Percentiles rank a stretch among this genome's conserved stretches.
These are phyloP conservation scores for Caretta caretta DNA, from an alignment of 2,113 vertebrate species.

Conservation along the genomic window DNA sequence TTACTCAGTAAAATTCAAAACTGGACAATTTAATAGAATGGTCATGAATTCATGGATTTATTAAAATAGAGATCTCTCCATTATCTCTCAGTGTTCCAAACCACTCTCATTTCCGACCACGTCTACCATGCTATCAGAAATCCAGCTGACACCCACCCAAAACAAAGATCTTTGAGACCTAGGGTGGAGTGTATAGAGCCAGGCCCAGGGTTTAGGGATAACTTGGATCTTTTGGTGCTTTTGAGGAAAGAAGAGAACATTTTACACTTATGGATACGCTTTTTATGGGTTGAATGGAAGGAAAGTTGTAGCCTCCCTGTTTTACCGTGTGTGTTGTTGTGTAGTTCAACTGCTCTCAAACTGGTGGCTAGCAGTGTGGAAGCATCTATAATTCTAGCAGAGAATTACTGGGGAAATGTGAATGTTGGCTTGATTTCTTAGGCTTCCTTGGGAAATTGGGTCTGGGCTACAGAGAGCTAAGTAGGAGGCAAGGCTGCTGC, in stretches of 20 bases:
- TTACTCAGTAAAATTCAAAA: background rate
- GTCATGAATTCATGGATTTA: background rate
- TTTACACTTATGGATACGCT: background rate
- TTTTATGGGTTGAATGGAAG: background rate
- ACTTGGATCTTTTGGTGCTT: accelerated
- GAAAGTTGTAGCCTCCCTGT: accelerated
- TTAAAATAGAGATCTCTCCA: background rate
- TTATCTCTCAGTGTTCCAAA: background rate
- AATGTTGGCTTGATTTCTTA: conserved; percentile 13
- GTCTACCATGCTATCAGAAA: accelerated
- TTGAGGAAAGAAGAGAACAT: background rate
- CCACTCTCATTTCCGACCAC: accelerated
- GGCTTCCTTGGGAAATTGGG: conserved; percentile 17
- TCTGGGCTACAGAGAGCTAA: conserved; percentile 36
- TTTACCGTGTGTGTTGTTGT: background rate
- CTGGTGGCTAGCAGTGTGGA: background rate
- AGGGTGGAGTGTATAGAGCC: accelerated
- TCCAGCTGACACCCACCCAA: accelerated
- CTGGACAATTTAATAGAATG: background rate
- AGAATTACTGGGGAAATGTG: background rate
- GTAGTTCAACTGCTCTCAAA: accelerated
- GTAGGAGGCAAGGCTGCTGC: conserved; percentile 21
- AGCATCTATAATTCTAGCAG: conserved; percentile 30
- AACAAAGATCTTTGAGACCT: accelerated
- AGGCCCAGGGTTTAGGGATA: accelerated